A percentile compares a stretch with the other conserved stretches of the same genome.
phyloP scores from a whole-genome alignment of 2,888 invertebrate species.

The Eupithecia pulchellata region DNA sequence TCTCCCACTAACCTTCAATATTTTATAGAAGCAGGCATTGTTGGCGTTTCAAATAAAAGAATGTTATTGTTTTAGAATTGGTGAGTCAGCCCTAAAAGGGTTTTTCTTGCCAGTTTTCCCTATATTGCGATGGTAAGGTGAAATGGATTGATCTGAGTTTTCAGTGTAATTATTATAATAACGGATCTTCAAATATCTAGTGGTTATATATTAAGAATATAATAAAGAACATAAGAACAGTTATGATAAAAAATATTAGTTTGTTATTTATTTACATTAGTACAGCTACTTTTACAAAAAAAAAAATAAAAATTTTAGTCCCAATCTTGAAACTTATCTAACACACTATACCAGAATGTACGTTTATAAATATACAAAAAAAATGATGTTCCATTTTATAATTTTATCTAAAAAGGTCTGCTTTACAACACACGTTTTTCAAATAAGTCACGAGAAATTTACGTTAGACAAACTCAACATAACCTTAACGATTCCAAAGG shows the following conservation, averaged over 20 bases:
- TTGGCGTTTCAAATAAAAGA: constrained; percentile 30
- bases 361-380: too few species aligned
- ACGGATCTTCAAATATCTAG: background rate
- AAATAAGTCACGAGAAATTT: background rate
- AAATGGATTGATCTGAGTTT: background rate
- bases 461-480: background rate
- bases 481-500: background rate
- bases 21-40: constrained; percentile 49
- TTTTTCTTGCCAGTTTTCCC: background rate
- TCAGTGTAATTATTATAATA: background rate
- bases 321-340: too few species aligned
- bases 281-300: too few species aligned
- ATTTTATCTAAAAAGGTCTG: too few species aligned
- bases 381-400: too few species aligned
- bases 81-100: constrained; percentile 6
- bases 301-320: too few species aligned
- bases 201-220: too few species aligned
- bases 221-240: too few species aligned
- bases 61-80: constrained; percentile 17
- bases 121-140: background rate
- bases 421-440: background rate
- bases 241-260: too few species aligned
- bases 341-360: too few species aligned
- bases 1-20: constrained; percentile 54
- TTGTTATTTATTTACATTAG: too few species aligned